Base-by-base conservation (phyloP, 2,888 invertebrate species). In the Volucella inflata region DNA sequence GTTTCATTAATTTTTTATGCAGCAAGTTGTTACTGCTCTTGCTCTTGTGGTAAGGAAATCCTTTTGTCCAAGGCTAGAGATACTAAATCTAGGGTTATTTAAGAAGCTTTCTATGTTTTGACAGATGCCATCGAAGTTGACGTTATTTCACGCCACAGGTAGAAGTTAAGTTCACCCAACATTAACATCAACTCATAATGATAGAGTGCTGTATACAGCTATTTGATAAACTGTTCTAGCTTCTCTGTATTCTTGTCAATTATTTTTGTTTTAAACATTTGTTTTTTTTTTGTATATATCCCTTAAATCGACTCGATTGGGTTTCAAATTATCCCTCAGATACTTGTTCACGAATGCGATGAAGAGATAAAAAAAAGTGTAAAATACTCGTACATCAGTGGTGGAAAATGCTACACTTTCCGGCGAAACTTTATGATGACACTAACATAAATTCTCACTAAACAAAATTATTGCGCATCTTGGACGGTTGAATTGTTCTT, bases 361-460 rank as follows among this genome's bases (percentile, higher is more conserved):
- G 44, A 67, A 42, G 36, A 30, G 16, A 64, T 48, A 46, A 12
- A 55, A 40, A 10, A 10, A 64, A 59, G 4, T 67, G 44, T 30
- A 55, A 62, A 67, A 16, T 48, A n/a, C n/a, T n/a, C n/a, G n/a
- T n/a, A 14, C 16, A 44, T 44, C 51, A 38, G 55, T 53, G 17
- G 65, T 55, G 42, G 57, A 40, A 67, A 21, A 44, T 55, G 17
- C 62, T 83, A 68, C 57, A 78, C 68, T 55, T 46, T 68, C 42
- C 72, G 50, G 46, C 42, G 62, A n/a, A 64, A 38, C 72, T 77
- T 77, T 77, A 82, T 65, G 67, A 40, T 40, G 17, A 44, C 38
- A 59, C 59, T 53, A 74, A 79, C 68, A 60, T 44, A 17, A 59
- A 30, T 30, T 6, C 30, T 30, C 6, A 30, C 30, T 6, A 74